Conservation (phyloP, 2,888 invertebrate genomes). For the Tubiluchus corallicola region DNA sequence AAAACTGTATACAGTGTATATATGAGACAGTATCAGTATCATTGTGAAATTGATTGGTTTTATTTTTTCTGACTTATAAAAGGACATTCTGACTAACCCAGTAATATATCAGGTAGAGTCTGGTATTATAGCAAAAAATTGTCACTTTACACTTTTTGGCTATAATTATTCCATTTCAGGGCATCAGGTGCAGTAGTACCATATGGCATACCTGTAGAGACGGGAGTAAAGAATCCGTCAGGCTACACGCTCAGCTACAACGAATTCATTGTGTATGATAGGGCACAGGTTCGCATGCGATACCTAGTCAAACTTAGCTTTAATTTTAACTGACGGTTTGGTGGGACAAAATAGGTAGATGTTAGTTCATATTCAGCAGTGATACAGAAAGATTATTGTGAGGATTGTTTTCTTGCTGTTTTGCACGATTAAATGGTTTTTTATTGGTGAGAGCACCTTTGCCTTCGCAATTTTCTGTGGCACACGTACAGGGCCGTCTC, state of each 20-base stretch:
- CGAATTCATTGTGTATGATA: constrained; percentile 29
- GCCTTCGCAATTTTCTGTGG: too few species aligned
- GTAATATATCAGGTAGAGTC: too few species aligned
- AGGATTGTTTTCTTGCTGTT: neutral
- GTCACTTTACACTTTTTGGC: constrained; percentile 21
- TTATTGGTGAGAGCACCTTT: too few species aligned
- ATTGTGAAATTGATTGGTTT: too few species aligned
- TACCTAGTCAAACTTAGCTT: constrained; percentile 28
- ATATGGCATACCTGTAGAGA: constrained; percentile 21
- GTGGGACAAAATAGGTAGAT: constrained; percentile 9
- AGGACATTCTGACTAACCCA: too few species aligned
- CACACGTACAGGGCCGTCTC: too few species aligned
- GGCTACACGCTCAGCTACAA: constrained; percentile 29
- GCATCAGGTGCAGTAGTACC: constrained; percentile 23
- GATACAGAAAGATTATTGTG: too few species aligned
- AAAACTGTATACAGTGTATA: too few species aligned
- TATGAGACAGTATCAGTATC: too few species aligned
- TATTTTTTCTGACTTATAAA: too few species aligned
- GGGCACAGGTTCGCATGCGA: constrained; percentile 25
- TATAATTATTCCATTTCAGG: constrained; percentile 15
- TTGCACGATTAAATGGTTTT: neutral
- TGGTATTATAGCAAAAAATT: constrained; percentile 16
- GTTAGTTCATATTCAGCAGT: neutral
- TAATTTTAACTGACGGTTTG: constrained; percentile 23
- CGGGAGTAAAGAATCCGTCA: constrained; percentile 20